phyloP scores from a whole-genome alignment of 2,797 vertebrate genomes.

The Sebastes oblongus region DNA sequence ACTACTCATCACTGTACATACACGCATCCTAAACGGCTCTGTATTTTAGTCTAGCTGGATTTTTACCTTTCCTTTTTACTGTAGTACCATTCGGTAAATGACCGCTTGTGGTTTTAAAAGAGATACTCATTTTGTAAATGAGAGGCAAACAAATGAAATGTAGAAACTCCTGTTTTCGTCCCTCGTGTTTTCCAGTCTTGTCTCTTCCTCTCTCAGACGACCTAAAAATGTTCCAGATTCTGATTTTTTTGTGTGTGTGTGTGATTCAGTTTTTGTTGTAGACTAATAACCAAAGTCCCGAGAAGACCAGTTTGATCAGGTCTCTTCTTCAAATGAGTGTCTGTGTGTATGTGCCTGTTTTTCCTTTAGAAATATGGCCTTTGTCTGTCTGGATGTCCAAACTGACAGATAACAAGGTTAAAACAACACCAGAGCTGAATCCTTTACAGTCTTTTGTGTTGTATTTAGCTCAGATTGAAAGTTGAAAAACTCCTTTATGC shows the following conservation, averaged over 20 bases:
- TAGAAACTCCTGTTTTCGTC: not conserved
- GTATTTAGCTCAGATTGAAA: not conserved
- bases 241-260: not conserved
- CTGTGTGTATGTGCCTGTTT: not conserved
- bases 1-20: conserved; percentile 60
- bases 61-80: conserved; percentile 36
- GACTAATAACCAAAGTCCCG: conserved; percentile 10
- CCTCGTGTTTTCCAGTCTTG: not conserved
- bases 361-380: not conserved
- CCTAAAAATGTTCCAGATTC: not conserved
- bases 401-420: not conserved
- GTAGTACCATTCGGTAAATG: conserved; percentile 16
- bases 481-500: conserved; percentile 2
- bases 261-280: conserved; percentile 6
- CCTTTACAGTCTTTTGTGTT: not conserved
- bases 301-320: not conserved
- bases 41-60: conserved; percentile 26
- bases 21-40: conserved; percentile 15
- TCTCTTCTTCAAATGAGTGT: conserved; percentile 11
- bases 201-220: not conserved
- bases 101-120: conserved; percentile 18
- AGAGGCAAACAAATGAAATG: conserved; percentile 4
- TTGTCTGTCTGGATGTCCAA: not conserved
- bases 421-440: not conserved
- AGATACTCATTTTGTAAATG: not conserved